Evolutionary conservation across 2,888 invertebrate species (phyloP).

Genomic region (Nomada fucata): DNA sequence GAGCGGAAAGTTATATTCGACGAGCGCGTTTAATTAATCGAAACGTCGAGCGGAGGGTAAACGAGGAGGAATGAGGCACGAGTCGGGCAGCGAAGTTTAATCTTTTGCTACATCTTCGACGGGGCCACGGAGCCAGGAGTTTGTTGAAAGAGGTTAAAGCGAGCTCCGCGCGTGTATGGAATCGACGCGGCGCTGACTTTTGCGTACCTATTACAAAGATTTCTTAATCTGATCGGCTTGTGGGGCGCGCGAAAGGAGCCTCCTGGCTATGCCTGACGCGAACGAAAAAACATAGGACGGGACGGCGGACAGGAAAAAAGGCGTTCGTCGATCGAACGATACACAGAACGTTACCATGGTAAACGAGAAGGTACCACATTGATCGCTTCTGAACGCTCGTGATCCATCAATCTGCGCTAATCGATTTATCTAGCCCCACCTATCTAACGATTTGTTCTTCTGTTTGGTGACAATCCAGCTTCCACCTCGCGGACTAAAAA

Average conservation of each 20-base stretch:
- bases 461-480: slow-evolving; percentile 6
- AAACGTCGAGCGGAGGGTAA: neutral
- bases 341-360: slow-evolving; percentile 39
- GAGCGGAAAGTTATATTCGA: neutral
- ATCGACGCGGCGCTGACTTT: slow-evolving; percentile 33
- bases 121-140: slow-evolving; percentile 6
- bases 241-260: slow-evolving; percentile 48
- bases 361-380: slow-evolving; percentile 52
- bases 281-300: slow-evolving; percentile 43
- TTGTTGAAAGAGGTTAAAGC: no score
- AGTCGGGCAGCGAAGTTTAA: no score
- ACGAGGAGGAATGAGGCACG: no score
- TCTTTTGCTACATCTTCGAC: slow-evolving; percentile 11
- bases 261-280: slow-evolving; percentile 28
- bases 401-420: slow-evolving; percentile 68
- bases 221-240: slow-evolving; percentile 57
- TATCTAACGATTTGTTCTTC: slow-evolving; percentile 38
- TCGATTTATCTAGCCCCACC: slow-evolving; percentile 32
- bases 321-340: slow-evolving; percentile 54
- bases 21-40: slow-evolving; percentile 12
- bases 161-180: slow-evolving; percentile 18
- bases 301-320: slow-evolving; percentile 37
- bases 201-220: slow-evolving; percentile 58
- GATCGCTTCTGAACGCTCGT: slow-evolving; percentile 57
- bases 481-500: neutral